phyloP scores from a whole-genome alignment of 2,888 invertebrate genomes.

The Protonemura montana region DNA sequence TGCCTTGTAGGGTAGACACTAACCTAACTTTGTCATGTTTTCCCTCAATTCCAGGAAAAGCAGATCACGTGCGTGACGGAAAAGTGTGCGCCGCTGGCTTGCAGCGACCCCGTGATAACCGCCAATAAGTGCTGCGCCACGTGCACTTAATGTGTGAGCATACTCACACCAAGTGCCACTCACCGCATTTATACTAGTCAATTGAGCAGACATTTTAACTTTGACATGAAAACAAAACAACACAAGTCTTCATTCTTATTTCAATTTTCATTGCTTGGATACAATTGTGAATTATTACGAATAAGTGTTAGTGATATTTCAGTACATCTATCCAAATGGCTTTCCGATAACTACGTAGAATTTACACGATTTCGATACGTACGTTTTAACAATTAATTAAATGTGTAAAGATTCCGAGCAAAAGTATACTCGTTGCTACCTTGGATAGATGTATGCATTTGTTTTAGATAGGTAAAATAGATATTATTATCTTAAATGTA shows the following conservation, averaged over 20 bases:
- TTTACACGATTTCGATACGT: conserved; percentile 12
- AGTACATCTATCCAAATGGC: conserved; percentile 7
- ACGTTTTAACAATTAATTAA: not conserved
- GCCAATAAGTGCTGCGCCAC: conserved; percentile 44
- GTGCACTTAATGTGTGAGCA: not conserved
- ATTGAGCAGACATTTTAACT: conserved; percentile 28
- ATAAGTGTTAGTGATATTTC: not conserved
- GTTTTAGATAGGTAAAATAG: not conserved
- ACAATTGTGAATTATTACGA: not conserved
- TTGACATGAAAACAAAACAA: not conserved
- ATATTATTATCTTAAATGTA: not conserved
- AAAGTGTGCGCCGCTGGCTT: conserved; percentile 58
- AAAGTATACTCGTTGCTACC: not conserved
- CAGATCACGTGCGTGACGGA: conserved; percentile 61
- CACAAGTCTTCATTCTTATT: not conserved
- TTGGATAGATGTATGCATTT: conserved; percentile 12
- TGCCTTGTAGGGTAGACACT: not conserved
- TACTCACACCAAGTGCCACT: no score
- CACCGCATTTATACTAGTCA: conserved; percentile 35
- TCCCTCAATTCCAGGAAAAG: no score
- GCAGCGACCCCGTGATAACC: conserved; percentile 57
- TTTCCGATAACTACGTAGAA: not conserved
- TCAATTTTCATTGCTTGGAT: not conserved
- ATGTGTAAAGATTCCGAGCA: not conserved
- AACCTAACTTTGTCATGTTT: not conserved